Base-by-base conservation (phyloP, 2,888 invertebrate species). In the Hipparchia sbordonii region DNA sequence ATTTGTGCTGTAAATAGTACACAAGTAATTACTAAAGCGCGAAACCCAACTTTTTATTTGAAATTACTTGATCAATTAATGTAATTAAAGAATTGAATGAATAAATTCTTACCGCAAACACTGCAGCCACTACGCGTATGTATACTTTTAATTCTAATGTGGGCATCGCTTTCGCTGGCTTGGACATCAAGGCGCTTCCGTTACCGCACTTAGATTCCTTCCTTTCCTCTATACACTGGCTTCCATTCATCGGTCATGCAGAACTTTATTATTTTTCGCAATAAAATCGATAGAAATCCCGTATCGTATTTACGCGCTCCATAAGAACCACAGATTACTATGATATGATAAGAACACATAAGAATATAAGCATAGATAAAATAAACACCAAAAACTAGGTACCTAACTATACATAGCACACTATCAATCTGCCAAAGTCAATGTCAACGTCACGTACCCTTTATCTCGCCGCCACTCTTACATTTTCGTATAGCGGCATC, bases 121-220 rank as follows among this genome's bases (percentile, higher is more conserved):
- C 90, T 57, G 87, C 89, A 33, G 91, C 92, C 7, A 92, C 90
- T 70, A 92, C 85, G 78, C 89, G 84, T 69, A 92, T 86, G 78
- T 88, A 93, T 80, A 89, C 85, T 83, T 89, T 91, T 74, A 91
- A 81, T 75, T 93, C 92, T 74, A 92, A 80, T 80, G 82, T 77
- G 65, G 92, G 90, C 90, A 92, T 91, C 78, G 83, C 87, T 83
- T 88, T 89, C 56, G 88, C 87, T 80, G 90, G 89, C 74, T 83
- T 89, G 76, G 90, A 90, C 90, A 90, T 90, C 77, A 84, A 85
- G 46, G 56, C 67, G 61, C 69, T 71, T 33, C 39, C 69, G 59
- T 66, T 59, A 33, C 56, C 69, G 51, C 66, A 71, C 66, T 73
- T 73, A 39, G 48, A 62, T 48, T 71, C 52, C 54, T 62, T 73